A percentile compares a stretch with the other conserved stretches of the same genome.
Evolutionary conservation across 2,888 invertebrate species (phyloP).

Genomic region (Anarsia innoxiella): DNA sequence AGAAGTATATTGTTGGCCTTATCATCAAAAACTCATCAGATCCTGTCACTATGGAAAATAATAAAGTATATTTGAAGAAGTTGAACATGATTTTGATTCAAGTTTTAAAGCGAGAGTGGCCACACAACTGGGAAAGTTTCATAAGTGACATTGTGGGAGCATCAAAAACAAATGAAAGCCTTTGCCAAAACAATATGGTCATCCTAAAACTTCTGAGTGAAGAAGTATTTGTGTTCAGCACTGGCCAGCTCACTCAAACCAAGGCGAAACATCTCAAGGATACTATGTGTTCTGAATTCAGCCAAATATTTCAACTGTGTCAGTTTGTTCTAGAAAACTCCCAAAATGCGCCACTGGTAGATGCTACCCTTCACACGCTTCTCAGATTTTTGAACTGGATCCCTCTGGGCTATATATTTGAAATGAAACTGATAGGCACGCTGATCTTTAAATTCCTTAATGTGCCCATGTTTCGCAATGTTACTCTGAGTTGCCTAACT

Average conservation of each 20-base stretch:
- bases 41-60: constrained; percentile 89
- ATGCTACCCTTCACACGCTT: constrained; percentile 96
- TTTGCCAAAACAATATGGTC: constrained; percentile 99
- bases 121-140: constrained; percentile 99
- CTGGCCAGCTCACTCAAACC: constrained; percentile 98
- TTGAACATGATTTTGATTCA: constrained; percentile 99
- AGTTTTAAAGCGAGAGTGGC: constrained; percentile 99
- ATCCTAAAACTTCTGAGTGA: constrained; percentile 98
- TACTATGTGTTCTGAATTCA: constrained; percentile 99
- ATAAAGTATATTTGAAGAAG: constrained; percentile 98
- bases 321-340: constrained; percentile 98
- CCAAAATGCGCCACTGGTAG: constrained; percentile 96
- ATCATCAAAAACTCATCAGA: constrained; percentile 99
- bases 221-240: constrained; percentile 99
- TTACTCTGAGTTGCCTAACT: constrained; percentile 97
- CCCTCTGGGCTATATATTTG: constrained; percentile 99
- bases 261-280: constrained; percentile 99
- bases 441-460: constrained; percentile 97
- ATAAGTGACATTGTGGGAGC: constrained; percentile 99
- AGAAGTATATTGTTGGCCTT: constrained; percentile 98
- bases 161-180: constrained; percentile 97
- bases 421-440: constrained; percentile 96
- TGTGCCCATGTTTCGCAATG: constrained; percentile 98
- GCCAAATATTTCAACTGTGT: constrained; percentile 98
- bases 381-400: constrained; percentile 99